Evolutionary conservation across 2,113 vertebrate species (phyloP).

Genomic region (Ictalurus furcatus): DNA sequence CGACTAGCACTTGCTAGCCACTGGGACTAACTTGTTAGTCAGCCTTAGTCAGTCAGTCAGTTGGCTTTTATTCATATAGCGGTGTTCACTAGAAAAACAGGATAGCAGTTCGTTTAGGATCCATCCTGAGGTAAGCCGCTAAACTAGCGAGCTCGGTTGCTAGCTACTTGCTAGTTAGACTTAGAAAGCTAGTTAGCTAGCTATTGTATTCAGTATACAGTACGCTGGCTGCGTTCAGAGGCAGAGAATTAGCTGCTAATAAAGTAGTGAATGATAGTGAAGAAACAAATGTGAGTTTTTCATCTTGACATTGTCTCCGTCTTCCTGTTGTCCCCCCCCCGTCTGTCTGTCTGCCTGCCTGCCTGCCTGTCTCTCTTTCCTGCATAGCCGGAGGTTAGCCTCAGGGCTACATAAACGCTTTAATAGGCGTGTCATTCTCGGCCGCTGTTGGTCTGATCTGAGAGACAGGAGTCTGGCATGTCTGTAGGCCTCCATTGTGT

Average conservation of each 20-base stretch:
- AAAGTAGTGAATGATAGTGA: background rate
- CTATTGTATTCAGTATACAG: background rate
- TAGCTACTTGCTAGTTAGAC: background rate
- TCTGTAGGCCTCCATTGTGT: slow-evolving; percentile 20
- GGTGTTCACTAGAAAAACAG: background rate
- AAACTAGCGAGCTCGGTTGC: background rate
- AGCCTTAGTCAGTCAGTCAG: background rate
- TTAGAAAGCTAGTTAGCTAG: background rate
- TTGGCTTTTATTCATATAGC: background rate
- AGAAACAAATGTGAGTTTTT: background rate
- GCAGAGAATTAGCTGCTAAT: background rate
- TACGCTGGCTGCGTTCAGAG: background rate
- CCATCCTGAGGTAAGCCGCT: background rate
- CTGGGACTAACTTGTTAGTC: background rate
- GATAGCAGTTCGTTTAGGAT: background rate
- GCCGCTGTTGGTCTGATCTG: slow-evolving; percentile 34
- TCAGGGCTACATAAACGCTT: slow-evolving; percentile 52
- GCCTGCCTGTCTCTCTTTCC: slow-evolving; percentile 25
- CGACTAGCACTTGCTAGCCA: background rate
- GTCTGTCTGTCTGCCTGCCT: background rate
- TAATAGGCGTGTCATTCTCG: slow-evolving; percentile 54
- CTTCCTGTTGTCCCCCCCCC: background rate
- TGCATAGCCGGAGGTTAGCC: slow-evolving; percentile 51
- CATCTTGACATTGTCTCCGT: too few species aligned
- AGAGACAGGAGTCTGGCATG: slow-evolving; percentile 9